Conservation (phyloP, 2,113 vertebrate species). For the Microcebus lehilahytsara region DNA sequence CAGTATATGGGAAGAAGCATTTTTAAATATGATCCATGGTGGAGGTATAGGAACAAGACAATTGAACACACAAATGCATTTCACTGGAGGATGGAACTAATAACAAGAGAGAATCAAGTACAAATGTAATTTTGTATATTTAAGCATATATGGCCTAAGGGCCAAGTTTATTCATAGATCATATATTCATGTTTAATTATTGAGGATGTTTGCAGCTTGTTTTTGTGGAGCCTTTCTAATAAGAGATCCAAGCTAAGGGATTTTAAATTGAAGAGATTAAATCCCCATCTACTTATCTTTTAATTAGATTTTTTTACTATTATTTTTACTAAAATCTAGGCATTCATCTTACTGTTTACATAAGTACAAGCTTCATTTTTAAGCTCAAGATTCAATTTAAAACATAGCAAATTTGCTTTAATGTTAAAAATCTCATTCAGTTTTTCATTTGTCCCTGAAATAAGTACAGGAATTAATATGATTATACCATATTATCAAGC, state of each 20-base stretch:
- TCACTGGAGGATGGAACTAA: conserved; percentile 31
- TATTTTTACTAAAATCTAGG: conserved; percentile 55
- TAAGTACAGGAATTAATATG: neutral
- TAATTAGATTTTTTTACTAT: conserved; percentile 37
- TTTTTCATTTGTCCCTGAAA: conserved; percentile 39
- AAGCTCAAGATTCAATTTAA: conserved; percentile 52
- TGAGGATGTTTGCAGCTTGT: conserved; percentile 63
- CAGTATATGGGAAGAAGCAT: conserved; percentile 1
- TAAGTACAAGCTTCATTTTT: conserved; percentile 46
- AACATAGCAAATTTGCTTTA: conserved; percentile 47
- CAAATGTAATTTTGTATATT: conserved; percentile 49
- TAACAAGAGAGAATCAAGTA: neutral
- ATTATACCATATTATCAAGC: neutral
- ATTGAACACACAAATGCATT: conserved; percentile 8
- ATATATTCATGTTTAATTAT: conserved; percentile 54
- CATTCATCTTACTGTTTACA: conserved; percentile 45
- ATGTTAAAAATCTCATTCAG: conserved; percentile 47
- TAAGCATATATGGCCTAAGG: conserved; percentile 50
- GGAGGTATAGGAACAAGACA: conserved; percentile 16
- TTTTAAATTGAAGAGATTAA: conserved; percentile 66
- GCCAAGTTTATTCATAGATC: conserved; percentile 48
- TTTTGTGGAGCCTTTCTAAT: conserved; percentile 56
- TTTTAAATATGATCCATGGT: conserved; percentile 39
- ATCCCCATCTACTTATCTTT: conserved; percentile 66
- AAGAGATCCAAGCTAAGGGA: conserved; percentile 41